phyloP scores from a whole-genome alignment of 2,113 vertebrate genomes.

The Zootoca vivipara region DNA sequence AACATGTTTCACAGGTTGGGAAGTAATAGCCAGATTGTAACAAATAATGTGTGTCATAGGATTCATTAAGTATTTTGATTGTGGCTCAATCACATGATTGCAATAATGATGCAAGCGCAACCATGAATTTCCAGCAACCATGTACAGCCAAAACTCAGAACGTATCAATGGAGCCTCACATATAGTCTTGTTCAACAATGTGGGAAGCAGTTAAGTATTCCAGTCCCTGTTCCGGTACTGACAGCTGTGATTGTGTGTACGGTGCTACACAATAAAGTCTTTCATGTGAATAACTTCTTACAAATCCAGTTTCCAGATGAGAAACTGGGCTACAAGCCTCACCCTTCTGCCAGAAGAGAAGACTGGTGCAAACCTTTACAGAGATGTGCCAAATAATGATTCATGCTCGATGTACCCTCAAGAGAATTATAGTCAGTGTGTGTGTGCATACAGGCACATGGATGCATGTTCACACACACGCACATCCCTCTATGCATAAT shows the following conservation, averaged over 20 bases:
- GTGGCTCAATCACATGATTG: background rate
- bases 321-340: slow-evolving; percentile 4
- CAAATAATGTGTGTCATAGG: background rate
- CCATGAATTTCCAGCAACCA: background rate
- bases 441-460: background rate
- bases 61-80: slow-evolving; percentile 1
- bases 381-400: slow-evolving; percentile 9
- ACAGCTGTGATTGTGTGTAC: background rate
- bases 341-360: background rate
- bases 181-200: background rate
- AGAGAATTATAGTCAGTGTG: background rate
- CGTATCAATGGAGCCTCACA: background rate
- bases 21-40: background rate
- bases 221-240: background rate
- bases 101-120: background rate
- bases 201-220: slow-evolving; percentile 6
- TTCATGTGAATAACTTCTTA: slow-evolving; percentile 16
- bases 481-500: background rate
- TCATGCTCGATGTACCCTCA: background rate
- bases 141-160: background rate
- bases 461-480: background rate
- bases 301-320: slow-evolving; percentile 17
- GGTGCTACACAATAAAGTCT: background rate
- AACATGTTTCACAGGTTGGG: background rate
- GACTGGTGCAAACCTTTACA: slow-evolving; percentile 12